These are phyloP conservation scores for Cricetomys ansorgei DNA, from an alignment of 2,113 vertebrate species.

Conservation along the genomic window DNA sequence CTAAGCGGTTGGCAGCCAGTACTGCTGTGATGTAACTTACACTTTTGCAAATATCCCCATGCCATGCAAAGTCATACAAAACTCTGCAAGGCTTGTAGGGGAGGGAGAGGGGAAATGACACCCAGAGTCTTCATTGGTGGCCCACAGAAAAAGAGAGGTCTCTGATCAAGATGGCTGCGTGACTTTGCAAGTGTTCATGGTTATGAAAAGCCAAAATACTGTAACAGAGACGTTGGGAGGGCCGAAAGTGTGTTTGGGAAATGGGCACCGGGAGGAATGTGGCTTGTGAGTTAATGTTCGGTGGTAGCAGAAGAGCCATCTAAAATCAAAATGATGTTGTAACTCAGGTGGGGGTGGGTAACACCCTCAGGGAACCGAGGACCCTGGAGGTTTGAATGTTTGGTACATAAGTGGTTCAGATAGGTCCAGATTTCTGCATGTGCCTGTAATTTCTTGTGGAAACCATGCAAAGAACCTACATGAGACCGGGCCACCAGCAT, in stretches of 20 bases:
- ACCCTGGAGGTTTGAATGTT: rapidly evolving
- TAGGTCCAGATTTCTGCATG: rapidly evolving
- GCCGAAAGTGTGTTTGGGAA: background rate
- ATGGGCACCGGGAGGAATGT: background rate
- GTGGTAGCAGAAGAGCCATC: background rate
- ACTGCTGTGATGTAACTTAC: background rate
- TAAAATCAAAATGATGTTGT: background rate
- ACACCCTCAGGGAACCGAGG: background rate
- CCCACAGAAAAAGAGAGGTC: background rate
- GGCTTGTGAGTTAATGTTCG: background rate
- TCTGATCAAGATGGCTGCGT: rapidly evolving
- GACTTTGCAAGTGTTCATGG: rapidly evolving
- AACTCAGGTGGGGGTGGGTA: background rate
- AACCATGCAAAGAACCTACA: background rate
- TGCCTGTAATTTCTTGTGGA: background rate
- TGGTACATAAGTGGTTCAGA: too few species aligned
- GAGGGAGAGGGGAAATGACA: background rate
- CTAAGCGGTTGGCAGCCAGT: background rate
- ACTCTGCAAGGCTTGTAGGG: background rate
- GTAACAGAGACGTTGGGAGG: rapidly evolving
- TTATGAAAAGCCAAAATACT: rapidly evolving
- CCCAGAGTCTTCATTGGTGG: background rate
- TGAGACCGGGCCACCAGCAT: background rate
- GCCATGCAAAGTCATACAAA: background rate
- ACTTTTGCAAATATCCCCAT: background rate